These are phyloP conservation scores for Heliconius eleuchia DNA, from an alignment of 1,140 invertebrate species.

Conservation along the genomic window DNA sequence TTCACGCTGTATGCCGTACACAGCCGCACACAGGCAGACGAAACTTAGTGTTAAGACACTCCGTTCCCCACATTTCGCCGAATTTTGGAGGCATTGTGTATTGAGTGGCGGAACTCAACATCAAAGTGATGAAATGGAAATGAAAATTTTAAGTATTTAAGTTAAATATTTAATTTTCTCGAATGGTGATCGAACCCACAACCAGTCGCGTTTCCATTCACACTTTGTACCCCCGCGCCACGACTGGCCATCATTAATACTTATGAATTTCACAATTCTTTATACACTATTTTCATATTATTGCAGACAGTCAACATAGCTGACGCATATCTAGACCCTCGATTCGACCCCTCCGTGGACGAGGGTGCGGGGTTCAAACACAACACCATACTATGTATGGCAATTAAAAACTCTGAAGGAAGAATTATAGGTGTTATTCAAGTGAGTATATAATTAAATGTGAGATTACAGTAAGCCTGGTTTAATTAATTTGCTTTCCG, in stretches of 20 bases:
- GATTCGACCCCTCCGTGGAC: constrained; percentile 95
- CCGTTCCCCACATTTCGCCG: too few relatives aligned
- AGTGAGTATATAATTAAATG: constrained; percentile 60
- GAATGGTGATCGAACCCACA: too few relatives aligned
- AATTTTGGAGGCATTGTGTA: too few relatives aligned
- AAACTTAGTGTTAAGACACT: too few relatives aligned
- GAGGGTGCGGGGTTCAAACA: constrained; percentile 90
- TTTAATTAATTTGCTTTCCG: background rate
- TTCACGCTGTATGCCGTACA: too few relatives aligned
- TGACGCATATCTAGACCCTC: constrained; percentile 94
- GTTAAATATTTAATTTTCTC: too few relatives aligned
- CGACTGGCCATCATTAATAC: background rate
- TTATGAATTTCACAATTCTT: background rate
- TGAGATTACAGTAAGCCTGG: background rate
- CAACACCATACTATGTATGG: constrained; percentile 94
- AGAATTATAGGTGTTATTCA: constrained; percentile 97
- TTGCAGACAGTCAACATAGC: constrained; percentile 91
- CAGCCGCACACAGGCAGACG: too few relatives aligned
- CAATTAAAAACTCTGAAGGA: constrained; percentile 93
- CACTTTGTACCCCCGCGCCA: too few relatives aligned
- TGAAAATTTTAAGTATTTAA: too few relatives aligned
- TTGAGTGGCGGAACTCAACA: too few relatives aligned
- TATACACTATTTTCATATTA: background rate
- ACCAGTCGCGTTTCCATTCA: too few relatives aligned
- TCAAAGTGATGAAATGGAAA: too few relatives aligned